These are phyloP conservation scores for Azorinus chamasolen DNA, from an alignment of 2,888 invertebrate species.

Conservation along the genomic window DNA sequence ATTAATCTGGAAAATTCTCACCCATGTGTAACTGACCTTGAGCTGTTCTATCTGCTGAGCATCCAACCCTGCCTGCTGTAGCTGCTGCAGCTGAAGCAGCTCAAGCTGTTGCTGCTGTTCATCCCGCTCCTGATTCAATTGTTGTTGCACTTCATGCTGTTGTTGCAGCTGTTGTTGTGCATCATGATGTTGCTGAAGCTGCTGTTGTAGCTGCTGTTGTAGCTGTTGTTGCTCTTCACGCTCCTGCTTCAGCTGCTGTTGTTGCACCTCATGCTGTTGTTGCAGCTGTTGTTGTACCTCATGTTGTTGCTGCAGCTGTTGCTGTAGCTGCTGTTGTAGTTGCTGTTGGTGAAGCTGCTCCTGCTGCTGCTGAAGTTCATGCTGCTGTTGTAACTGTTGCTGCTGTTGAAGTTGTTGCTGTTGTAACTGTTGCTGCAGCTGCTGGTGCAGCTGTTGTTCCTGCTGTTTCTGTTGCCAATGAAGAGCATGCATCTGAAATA, in stretches of 20 bases:
- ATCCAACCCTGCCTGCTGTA: slow-evolving; percentile 48
- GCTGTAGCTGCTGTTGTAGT: slow-evolving; percentile 49
- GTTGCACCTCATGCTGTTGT: slow-evolving; percentile 61
- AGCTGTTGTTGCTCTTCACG: slow-evolving; percentile 64
- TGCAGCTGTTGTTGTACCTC: slow-evolving; percentile 53
- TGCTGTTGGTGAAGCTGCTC: slow-evolving; percentile 58
- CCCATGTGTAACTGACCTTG: slow-evolving; percentile 55
- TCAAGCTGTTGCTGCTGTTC: slow-evolving; percentile 68
- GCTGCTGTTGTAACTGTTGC: slow-evolving; percentile 57
- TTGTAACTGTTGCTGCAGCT: slow-evolving; percentile 70
- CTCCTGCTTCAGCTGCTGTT: slow-evolving; percentile 61
- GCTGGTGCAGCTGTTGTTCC: slow-evolving; percentile 68
- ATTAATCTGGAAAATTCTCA: no score
- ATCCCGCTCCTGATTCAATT: slow-evolving; percentile 61
- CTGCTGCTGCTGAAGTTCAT: slow-evolving; percentile 62
- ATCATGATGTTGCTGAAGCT: slow-evolving; percentile 54
- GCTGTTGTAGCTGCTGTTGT: slow-evolving; percentile 68
- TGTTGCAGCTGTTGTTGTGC: slow-evolving; percentile 50
- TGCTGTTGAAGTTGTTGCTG: slow-evolving; percentile 52
- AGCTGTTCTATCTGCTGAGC: slow-evolving; percentile 69
- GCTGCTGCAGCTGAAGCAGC: slow-evolving; percentile 64
- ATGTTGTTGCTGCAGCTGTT: slow-evolving; percentile 54
- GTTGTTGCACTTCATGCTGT: slow-evolving; percentile 64
- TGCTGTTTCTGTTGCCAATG: slow-evolving; percentile 68
- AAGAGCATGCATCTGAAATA: slow-evolving; percentile 62